phyloP scores from a whole-genome alignment of 53 echinoderm and acorn worm genomes.

The Echinometra lucunter region DNA sequence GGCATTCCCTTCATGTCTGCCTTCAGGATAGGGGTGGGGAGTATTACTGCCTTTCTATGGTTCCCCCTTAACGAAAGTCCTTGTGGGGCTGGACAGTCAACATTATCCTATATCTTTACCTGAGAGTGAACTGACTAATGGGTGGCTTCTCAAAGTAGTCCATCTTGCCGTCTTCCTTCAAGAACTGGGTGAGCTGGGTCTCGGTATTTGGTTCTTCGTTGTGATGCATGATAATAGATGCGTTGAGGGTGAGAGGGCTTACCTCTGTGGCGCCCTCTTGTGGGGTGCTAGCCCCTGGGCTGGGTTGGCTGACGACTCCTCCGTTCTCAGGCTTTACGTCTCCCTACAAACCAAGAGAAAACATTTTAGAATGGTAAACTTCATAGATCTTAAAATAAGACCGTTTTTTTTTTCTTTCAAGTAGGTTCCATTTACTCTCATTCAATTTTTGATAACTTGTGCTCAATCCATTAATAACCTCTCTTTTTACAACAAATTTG shows the following conservation, averaged over 20 bases:
- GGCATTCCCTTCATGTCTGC: too few species aligned
- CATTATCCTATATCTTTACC: neutral
- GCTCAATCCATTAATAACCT: too few species aligned
- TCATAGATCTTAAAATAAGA: too few species aligned
- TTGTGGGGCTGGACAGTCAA: too few species aligned
- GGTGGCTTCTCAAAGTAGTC: constrained; percentile 97
- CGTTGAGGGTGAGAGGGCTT: constrained; percentile 79
- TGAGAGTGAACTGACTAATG: constrained; percentile 79
- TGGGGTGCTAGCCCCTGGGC: constrained; percentile 15
- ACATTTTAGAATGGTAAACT: too few species aligned
- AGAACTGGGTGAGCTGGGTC: constrained; percentile 79
- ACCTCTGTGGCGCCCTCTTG: constrained; percentile 58
- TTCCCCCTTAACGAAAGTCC: too few species aligned
- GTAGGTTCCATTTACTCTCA: too few species aligned
- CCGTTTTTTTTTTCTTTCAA: too few species aligned
- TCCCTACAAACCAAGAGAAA: constrained; percentile 13
- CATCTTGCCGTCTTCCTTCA: constrained; percentile 74
- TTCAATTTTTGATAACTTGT: too few species aligned
- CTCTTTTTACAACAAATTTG: too few species aligned
- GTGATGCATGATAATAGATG: constrained; percentile 72
- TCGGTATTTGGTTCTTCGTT: constrained; percentile 80
- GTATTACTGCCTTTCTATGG: too few species aligned
- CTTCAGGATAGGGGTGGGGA: too few species aligned
- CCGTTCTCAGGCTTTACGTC: constrained; percentile 82
- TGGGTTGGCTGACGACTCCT: constrained; percentile 69